Evolutionary conservation across 2,797 vertebrate species (phyloP).

Genomic region (Aphelocoma californica): DNA sequence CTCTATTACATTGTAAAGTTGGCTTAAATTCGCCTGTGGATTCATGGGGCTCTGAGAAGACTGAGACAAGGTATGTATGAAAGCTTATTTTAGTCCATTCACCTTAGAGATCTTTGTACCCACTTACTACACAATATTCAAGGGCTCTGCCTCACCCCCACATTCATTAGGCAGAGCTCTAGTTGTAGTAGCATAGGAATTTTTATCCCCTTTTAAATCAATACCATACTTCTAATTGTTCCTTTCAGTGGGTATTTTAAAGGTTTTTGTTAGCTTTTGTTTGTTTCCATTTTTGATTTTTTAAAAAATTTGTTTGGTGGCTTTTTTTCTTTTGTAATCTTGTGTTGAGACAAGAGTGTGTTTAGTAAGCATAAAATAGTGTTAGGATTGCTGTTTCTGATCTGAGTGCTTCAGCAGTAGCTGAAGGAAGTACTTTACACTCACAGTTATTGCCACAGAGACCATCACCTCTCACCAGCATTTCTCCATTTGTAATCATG

Average conservation of each 20-base stretch:
- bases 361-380: neutral
- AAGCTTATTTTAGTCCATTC: neutral
- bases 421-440: neutral
- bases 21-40: neutral
- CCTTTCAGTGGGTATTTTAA: neutral
- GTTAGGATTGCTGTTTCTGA: neutral
- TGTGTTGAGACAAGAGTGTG: neutral
- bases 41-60: neutral
- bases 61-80: neutral
- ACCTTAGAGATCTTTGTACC: neutral
- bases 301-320: neutral
- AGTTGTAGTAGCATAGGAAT: neutral
- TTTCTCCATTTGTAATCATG: neutral
- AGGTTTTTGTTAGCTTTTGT: neutral
- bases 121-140: fast-evolving
- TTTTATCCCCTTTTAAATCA: neutral
- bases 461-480: neutral
- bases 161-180: neutral
- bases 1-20: neutral
- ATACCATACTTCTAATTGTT: neutral
- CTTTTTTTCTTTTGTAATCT: neutral
- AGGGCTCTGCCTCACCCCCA: neutral
- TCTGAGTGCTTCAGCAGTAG: neutral
- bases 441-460: neutral
- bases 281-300: neutral